A percentile compares a stretch with the other conserved stretches of the same genome.
These are phyloP conservation scores for Lampropteryx suffumata DNA, from an alignment of 2,888 invertebrate genomes.

Conservation along the genomic window DNA sequence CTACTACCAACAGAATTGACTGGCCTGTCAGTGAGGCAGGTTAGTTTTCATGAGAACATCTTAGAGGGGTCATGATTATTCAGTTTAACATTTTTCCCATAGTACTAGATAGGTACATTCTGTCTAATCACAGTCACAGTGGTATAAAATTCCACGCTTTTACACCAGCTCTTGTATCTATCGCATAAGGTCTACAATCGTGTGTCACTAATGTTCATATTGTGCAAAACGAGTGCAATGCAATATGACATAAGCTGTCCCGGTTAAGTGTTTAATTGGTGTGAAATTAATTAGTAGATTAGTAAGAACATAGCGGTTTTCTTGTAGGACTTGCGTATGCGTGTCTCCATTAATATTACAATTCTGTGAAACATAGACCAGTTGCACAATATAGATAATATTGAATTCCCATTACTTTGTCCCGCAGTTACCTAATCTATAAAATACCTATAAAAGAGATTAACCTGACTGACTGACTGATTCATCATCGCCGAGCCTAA, in stretches of 20 bases:
- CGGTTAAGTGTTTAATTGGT: conserved; percentile 32
- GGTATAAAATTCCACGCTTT: background rate
- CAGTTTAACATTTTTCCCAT: no score
- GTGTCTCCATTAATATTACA: background rate
- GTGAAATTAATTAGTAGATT: conserved; percentile 27
- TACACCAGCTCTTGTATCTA: background rate
- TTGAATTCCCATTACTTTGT: no score
- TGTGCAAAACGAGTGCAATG: conserved; percentile 23
- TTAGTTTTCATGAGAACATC: no score
- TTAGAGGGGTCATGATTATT: no score
- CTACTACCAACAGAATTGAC: no score
- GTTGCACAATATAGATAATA: no score
- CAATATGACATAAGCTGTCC: conserved; percentile 25
- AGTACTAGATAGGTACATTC: background rate
- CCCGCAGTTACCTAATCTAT: background rate
- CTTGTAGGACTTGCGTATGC: conserved; percentile 4
- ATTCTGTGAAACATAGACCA: no score
- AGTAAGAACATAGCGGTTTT: conserved; percentile 16
- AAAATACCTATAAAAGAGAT: no score
- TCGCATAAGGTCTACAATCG: conserved; percentile 2
- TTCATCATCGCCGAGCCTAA: no score
- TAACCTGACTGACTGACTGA: no score
- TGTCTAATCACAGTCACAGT: no score
- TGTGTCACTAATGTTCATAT: background rate
- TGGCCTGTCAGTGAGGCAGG: no score